phyloP scores from a whole-genome alignment of 2,113 vertebrate species.

The Myotis yumanensis region DNA sequence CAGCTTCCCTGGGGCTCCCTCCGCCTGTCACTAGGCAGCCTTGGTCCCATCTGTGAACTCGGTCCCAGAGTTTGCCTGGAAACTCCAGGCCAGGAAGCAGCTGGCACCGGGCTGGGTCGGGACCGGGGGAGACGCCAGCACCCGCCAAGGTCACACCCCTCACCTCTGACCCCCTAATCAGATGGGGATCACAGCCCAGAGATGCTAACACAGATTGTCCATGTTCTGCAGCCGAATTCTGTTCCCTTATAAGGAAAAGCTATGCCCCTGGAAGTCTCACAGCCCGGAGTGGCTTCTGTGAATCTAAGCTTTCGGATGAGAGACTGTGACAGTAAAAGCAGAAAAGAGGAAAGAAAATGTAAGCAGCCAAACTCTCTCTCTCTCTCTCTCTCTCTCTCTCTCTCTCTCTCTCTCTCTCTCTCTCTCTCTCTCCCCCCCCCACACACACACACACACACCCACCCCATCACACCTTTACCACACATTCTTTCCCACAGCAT shows the following conservation, averaged over 20 bases:
- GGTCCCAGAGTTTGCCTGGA: not conserved
- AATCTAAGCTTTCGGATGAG: conserved; percentile 40
- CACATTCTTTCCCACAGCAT: not conserved
- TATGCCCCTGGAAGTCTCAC: conserved; percentile 70
- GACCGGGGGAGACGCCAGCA: not conserved
- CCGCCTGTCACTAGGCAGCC: not conserved
- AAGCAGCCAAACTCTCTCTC: not conserved
- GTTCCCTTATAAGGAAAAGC: conserved; percentile 74
- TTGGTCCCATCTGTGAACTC: not conserved
- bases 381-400: not conserved
- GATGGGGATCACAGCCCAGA: conserved; percentile 27
- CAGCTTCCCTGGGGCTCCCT: not conserved
- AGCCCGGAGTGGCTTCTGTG: conserved; percentile 27
- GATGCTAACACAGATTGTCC: conserved; percentile 68
- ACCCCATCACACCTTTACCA: not conserved
- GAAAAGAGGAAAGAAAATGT: conserved; percentile 30
- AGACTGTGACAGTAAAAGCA: conserved; percentile 64
- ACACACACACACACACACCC: too few species aligned
- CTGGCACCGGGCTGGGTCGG: not conserved
- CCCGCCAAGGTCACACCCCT: not conserved
- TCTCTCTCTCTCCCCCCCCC: too few species aligned
- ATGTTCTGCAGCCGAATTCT: not conserved
- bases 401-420: not conserved
- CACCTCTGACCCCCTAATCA: conserved; percentile 12
- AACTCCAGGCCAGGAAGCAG: conserved; percentile 52